A percentile compares a stretch with the other conserved stretches of the same genome.
Evolutionary conservation across 2,113 vertebrate genomes (phyloP).

Genomic region (Octodon degus): DNA sequence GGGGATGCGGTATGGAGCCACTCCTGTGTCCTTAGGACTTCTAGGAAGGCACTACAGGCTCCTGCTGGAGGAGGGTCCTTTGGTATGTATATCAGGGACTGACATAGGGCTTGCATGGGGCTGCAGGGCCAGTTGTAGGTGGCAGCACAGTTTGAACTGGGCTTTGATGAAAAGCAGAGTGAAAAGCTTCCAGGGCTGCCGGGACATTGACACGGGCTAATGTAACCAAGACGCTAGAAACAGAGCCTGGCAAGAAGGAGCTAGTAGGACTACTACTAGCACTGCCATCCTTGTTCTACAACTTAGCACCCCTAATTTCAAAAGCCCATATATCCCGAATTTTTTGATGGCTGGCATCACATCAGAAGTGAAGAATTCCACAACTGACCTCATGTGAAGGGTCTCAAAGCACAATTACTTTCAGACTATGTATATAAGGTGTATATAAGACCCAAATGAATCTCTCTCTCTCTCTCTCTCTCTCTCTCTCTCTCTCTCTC

Average conservation of each 20-base stretch:
- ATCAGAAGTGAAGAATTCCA: background rate
- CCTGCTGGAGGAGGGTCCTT: background rate
- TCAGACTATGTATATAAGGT: too few species aligned
- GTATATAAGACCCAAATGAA: background rate
- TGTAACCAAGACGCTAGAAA: background rate
- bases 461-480: background rate
- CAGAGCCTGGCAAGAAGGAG: background rate
- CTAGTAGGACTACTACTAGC: rapidly evolving
- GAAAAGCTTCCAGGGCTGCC: background rate
- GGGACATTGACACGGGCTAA: rapidly evolving
- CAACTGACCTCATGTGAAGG: background rate
- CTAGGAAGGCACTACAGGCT: rapidly evolving
- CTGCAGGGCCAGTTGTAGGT: background rate
- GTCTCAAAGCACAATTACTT: background rate
- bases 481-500: background rate
- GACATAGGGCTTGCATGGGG: rapidly evolving
- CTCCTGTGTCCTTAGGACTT: background rate
- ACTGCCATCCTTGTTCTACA: background rate
- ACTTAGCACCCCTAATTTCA: background rate
- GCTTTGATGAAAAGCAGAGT: background rate
- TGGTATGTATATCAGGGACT: rapidly evolving
- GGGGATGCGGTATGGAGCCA: background rate
- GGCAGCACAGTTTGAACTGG: background rate
- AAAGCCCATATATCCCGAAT: background rate
- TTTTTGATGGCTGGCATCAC: background rate